Conservation (phyloP, 1,140 invertebrate genomes). For the Cydia amplana region DNA sequence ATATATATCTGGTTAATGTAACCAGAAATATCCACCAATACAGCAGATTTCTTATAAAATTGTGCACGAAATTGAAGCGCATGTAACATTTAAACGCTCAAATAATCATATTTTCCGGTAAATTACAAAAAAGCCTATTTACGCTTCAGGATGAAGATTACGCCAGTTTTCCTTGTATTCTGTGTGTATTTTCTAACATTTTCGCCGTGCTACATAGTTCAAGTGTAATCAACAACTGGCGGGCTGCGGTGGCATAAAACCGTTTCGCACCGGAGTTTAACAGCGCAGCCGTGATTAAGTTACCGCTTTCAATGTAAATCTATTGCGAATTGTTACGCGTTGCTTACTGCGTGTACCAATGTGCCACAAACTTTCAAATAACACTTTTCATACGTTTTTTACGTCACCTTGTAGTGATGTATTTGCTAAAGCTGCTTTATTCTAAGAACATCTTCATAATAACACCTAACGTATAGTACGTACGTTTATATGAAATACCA, state of each 20-base stretch:
- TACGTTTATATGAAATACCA: too few relatives aligned
- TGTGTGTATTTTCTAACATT: not conserved
- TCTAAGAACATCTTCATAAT: too few relatives aligned
- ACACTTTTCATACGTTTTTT: not conserved
- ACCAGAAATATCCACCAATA: too few relatives aligned
- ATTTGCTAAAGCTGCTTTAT: too few relatives aligned
- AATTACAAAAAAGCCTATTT: not conserved
- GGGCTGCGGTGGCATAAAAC: constrained; percentile 16
- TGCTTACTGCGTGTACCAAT: not conserved
- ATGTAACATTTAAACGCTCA: too few relatives aligned
- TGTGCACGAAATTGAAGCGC: too few relatives aligned
- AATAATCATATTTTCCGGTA: too few relatives aligned
- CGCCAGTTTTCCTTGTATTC: not conserved
- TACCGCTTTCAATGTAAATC: constrained; percentile 31
- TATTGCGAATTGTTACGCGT: constrained; percentile 20
- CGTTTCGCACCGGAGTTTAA: constrained; percentile 20
- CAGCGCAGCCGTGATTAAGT: constrained; percentile 1
- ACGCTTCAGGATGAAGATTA: not conserved
- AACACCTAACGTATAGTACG: too few relatives aligned
- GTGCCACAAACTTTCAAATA: not conserved
- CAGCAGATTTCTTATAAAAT: too few relatives aligned
- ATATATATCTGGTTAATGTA: too few relatives aligned
- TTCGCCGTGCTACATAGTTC: not conserved
- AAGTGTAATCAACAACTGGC: constrained; percentile 7
- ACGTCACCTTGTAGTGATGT: too few relatives aligned